Base-by-base conservation (phyloP, 2,888 invertebrate species). In the Yponomeuta plumbellus region DNA sequence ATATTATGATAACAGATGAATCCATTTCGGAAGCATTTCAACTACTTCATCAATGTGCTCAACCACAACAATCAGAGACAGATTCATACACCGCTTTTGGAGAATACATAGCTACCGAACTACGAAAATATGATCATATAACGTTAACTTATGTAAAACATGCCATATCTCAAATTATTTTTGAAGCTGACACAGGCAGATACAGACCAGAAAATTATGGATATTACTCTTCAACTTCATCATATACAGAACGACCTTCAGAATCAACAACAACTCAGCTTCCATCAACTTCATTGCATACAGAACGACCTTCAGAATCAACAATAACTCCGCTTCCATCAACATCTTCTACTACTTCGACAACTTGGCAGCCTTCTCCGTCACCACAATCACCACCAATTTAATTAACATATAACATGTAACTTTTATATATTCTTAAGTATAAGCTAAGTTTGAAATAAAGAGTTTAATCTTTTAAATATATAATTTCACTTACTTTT, bases 281-380 rank as follows among this genome's bases (percentile, higher is more conserved):
- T 58, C 58, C 58, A 21, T 17, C 58, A 58, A 17, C 58, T 20
- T 21, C n/a, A 58, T 58, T 58, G 26, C 26, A 26, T 26, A 26
- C 26, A 26, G 26, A 26, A 58, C 58, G 20, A 58, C 58, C n/a
- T 17, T 4, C 62, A 26, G 23, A 22, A 62, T 26, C 62, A 39
- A 62, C 62, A 62, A 26, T 20, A 11, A 62, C 62, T 39, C 39
- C 23, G 59, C 59, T 20, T 59, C 4, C 21, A 59, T 20, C 21
- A 59, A n/a, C 59, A 59, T 59, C 59, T 59, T 59, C 59, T 13
- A 59, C 59, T 65, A 65, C 65, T 65, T 65, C 65, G 65, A 65
- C 65, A 65, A 65, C 65, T 65, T 65, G 57, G 58, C 58, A 65
- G 65, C 57, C 57, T 65, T 65, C 65, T 65, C 65, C 65, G 65